Evolutionary conservation across 2,113 vertebrate species (phyloP), one percentile per base, ranked within the genome.

Genomic region (Callipepla squamata): DNA sequence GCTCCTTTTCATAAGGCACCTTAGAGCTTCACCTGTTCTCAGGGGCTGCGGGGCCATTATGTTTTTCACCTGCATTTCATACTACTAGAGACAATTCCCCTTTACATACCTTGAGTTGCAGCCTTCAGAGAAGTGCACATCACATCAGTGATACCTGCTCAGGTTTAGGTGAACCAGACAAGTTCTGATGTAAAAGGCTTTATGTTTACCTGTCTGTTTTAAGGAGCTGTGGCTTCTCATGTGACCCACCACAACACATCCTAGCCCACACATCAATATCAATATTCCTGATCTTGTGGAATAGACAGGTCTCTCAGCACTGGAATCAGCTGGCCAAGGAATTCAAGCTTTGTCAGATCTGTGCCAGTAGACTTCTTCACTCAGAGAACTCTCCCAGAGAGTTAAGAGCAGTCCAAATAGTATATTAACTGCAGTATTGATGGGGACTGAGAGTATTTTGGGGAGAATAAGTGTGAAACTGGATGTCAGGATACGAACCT

Each of bases 331-430:
- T 80, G 70, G 72, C n/a, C 72, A 94, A 89, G 47, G 67, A 94
- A 70, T 66, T n/a, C 75, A 80, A 34, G 40, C 62, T 82, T 78
- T 80, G 65, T 72, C 73, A 85, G 79, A 87, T 94, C 89, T 95
- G 66, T 86, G 73, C 78, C 73, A 90, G 75, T 77, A 80, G 57
- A 50, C 38, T 84, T 93, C 90, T 89, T 94, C 90, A 68, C 36
- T 65, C 68, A 57, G 83, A 94, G 77, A 53, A 28, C 51, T 53
- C 28, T 28, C 51, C 58, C 68, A 26, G 30, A 90, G 44, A 72
- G 18, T 40, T 92, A 83, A 90, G 80, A 77, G 16, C 51, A 68
- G 66, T 78, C 13, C 28, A 74, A 83, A 40, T n/a, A 83, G 34
- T 83, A 90, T 87, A 81, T 94, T 67, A 62, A 34, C 63, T 70